Percentiles rank a stretch among this genome's conserved stretches.
These are phyloP conservation scores for Drosophila biarmipes DNA, from an alignment of 1,140 invertebrate genomes.

Conservation along the genomic window DNA sequence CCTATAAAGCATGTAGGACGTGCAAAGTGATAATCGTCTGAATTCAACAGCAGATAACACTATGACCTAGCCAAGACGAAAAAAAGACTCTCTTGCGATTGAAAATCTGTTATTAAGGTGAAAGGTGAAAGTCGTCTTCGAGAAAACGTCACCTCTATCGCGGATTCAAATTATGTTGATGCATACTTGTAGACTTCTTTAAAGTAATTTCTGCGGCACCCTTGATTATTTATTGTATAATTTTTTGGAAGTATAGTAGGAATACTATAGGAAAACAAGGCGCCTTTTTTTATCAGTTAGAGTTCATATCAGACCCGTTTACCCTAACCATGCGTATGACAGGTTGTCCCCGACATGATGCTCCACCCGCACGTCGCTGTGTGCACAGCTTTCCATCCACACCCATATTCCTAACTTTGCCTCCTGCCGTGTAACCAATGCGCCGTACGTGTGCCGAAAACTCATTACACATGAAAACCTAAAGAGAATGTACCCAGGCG, in stretches of 20 bases:
- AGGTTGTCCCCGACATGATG: slow-evolving; percentile 58
- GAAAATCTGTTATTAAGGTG: too few species aligned
- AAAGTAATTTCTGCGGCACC: too few species aligned
- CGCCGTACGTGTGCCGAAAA: slow-evolving; percentile 57
- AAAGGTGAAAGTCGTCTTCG: too few species aligned
- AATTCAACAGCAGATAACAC: slow-evolving; percentile 14
- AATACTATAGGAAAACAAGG: not conserved
- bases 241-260: too few species aligned
- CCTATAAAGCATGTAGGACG: slow-evolving; percentile 73
- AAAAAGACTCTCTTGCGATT: too few species aligned
- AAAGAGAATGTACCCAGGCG: slow-evolving; percentile 57
- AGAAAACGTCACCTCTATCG: too few species aligned
- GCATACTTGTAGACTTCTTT: too few species aligned
- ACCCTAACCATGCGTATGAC: slow-evolving; percentile 53
- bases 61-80: not conserved
- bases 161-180: not conserved
- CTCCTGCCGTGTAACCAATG: slow-evolving; percentile 50
- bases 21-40: slow-evolving; percentile 71
- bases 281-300: not conserved
- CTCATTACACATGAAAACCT: slow-evolving; percentile 70
- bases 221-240: too few species aligned
- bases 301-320: slow-evolving; percentile 1
- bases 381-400: not conserved
- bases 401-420: slow-evolving; percentile 12
- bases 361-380: not conserved